Conservation (phyloP, 1,140 invertebrate genomes). For the Drosophila trapezifrons region DNA sequence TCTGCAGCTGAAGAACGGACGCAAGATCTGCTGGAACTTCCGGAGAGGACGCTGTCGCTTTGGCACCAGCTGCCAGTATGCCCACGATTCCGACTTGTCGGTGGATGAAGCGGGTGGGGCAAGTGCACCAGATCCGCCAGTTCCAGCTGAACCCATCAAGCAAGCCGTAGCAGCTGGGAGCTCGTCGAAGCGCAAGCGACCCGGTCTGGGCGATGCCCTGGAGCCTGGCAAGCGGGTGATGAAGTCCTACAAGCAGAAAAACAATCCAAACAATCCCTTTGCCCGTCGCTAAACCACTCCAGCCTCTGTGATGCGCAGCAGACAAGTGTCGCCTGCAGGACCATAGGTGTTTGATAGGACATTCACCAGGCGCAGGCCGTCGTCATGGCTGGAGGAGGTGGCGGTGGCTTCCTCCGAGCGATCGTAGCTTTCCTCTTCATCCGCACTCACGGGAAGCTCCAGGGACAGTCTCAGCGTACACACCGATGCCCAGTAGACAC, state of each 20-base stretch:
- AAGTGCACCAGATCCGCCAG: constrained; percentile 6
- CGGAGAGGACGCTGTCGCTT: constrained; percentile 95
- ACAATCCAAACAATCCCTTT: constrained; percentile 49
- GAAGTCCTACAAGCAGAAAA: constrained; percentile 87
- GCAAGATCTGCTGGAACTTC: constrained; percentile 97
- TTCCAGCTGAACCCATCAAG: background rate
- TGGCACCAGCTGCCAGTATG: constrained; percentile 96
- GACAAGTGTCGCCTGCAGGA: constrained; percentile 39
- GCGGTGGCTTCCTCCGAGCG: background rate
- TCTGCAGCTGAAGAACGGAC: constrained; percentile 91
- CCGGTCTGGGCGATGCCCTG: constrained; percentile 90
- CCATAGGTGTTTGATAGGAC: constrained; percentile 59
- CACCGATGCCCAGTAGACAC: constrained; percentile 67
- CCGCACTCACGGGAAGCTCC: constrained; percentile 28
- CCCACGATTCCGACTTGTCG: constrained; percentile 93
- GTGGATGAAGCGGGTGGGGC: constrained; percentile 9
- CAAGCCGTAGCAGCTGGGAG: constrained; percentile 3
- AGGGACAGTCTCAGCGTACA: constrained; percentile 53
- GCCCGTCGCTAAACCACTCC: constrained; percentile 71
- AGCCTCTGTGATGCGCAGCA: constrained; percentile 50
- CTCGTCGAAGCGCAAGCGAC: constrained; percentile 88
- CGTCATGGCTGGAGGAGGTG: background rate
- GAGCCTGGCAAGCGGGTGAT: constrained; percentile 94
- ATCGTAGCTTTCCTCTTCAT: background rate
- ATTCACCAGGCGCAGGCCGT: constrained; percentile 54